Percentiles rank a stretch among this genome's conserved stretches.
Conservation (phyloP, 2,113 vertebrate species). For the Perccottus glenii region DNA sequence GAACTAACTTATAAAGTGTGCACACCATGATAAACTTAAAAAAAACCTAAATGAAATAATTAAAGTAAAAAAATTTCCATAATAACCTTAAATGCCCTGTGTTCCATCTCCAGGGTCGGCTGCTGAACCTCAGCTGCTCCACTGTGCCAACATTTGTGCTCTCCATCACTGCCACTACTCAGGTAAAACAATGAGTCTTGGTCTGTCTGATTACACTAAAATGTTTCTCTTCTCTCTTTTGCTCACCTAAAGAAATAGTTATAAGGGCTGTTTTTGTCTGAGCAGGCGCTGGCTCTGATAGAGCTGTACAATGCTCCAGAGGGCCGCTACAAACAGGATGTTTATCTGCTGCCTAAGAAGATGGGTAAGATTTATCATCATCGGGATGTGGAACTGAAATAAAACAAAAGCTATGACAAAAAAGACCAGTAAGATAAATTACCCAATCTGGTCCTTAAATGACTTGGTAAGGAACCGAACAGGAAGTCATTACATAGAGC, state of each 20-base stretch:
- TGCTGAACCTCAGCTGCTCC: conserved; percentile 96
- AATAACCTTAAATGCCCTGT: neutral
- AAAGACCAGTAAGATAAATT: neutral
- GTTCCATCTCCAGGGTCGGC: conserved; percentile 79
- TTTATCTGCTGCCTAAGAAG: conserved; percentile 96
- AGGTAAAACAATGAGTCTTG: conserved; percentile 70
- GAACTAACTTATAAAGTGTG: no score
- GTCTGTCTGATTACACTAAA: neutral
- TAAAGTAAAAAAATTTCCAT: no score
- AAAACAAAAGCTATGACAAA: neutral
- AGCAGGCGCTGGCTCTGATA: conserved; percentile 91
- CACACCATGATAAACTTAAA: neutral
- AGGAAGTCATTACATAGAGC: neutral
- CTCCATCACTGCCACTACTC: conserved; percentile 96
- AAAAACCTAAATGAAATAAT: no score
- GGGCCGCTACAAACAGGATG: conserved; percentile 95
- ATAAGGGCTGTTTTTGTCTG: conserved; percentile 17
- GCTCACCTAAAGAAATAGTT: neutral
- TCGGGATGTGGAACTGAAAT: neutral
- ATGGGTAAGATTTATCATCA: conserved; percentile 84
- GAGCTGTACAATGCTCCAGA: conserved; percentile 96
- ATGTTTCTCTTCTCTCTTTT: neutral
- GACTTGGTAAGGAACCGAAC: neutral
- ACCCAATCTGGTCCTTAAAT: conserved; percentile 14
- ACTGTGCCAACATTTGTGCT: conserved; percentile 97